Base-by-base conservation (phyloP, 2,888 invertebrate genomes). In the Sthenelais limicola region DNA sequence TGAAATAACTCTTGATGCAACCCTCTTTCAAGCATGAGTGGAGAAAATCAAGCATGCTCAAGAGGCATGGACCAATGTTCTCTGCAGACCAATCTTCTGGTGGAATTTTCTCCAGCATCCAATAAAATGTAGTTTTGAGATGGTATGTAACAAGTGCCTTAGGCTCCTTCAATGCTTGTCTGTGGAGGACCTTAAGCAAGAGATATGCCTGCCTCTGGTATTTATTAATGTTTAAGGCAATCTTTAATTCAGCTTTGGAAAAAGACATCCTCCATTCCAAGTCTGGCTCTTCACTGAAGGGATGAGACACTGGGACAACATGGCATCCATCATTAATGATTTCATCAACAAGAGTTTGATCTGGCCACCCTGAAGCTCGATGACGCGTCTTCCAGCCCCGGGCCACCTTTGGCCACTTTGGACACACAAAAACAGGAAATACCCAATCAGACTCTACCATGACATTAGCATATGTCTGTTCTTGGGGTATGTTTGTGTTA, bases 141-240 rank as follows among this genome's bases (percentile, higher is more conserved):
- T 68, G 68, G 18, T 68, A 68, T 3, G 51, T 68, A 9, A 68
- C 68, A 18, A 68, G 32, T 4, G 32, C 68, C 51, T 51, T 68
- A 18, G 49, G 68, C 24, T 33, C 33, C 35, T 68, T 68, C 32
- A 68, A 33, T 1, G 7, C 49, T 35, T 51, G 33, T 1, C 51
- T 68, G 18, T 51, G 49, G 5, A 68, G 51, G 21, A 24, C 26
- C 51, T 68, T 68, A 18, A 68, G 33, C 0, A 49, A 28, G 15
- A 68, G 51, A 49, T 68, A 68, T 15, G 48, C 47, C 51, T 51
- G 68, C 18, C 68, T 30, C 21, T 68, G 68, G 12, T 32, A 35
- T 1, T 33, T 33, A 9, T 30, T 68, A 18, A 68, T 51, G 30
- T 1, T 18, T 2, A 21, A 32, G 26, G 48, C 48, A 9, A 68